Evolutionary conservation across 2,888 invertebrate genomes (phyloP).

Genomic region (Chalcosyrphus nemorum): DNA sequence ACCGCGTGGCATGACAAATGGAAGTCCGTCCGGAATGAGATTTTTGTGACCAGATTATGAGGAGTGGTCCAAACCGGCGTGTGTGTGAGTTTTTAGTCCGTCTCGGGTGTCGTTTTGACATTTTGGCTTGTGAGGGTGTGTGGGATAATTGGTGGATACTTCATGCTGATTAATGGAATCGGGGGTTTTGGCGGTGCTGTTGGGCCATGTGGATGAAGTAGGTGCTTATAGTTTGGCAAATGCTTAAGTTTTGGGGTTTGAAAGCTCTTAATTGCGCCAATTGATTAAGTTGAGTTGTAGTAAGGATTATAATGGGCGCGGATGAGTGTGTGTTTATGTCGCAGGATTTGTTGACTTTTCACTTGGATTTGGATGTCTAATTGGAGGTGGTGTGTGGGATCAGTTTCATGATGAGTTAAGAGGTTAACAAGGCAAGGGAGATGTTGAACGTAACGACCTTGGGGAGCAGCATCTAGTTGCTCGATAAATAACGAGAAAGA

Average conservation of each 20-base stretch:
- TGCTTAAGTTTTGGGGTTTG: background rate
- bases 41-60: constrained; percentile 60
- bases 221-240: background rate
- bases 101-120: background rate
- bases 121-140: background rate
- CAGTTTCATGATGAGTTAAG: too few species aligned
- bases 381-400: too few species aligned
- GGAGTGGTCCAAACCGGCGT: background rate
- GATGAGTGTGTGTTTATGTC: background rate
- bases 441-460: too few species aligned
- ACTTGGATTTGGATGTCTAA: background rate
- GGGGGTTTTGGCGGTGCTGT: background rate
- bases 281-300: background rate
- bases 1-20: constrained; percentile 38
- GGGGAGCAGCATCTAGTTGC: too few species aligned
- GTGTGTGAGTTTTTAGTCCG: background rate
- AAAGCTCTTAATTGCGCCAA: constrained; percentile 2
- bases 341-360: background rate
- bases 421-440: too few species aligned
- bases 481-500: too few species aligned
- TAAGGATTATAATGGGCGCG: background rate
- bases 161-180: constrained; percentile 22
- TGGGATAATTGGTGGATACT: constrained; percentile 25
- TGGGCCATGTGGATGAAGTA: constrained; percentile 13
- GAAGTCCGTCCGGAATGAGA: constrained; percentile 25